Conservation (phyloP, 2,113 vertebrate species). For the Strix aluco region DNA sequence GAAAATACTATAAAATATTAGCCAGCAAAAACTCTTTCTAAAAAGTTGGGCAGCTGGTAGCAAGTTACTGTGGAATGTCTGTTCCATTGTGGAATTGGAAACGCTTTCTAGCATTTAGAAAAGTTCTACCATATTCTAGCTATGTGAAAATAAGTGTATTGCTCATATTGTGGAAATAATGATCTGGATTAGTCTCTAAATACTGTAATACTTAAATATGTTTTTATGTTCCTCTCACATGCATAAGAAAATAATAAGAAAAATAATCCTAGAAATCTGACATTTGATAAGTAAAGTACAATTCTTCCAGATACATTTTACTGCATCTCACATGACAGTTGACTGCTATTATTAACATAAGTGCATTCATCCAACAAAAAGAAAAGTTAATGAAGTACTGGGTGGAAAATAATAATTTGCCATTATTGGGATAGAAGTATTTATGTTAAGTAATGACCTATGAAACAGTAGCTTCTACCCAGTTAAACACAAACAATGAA, state of each 20-base stretch:
- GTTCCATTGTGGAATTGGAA: not conserved
- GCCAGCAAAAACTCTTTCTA: not conserved
- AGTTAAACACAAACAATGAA: not conserved
- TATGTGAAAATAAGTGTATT: not conserved
- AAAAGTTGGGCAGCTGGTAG: not conserved
- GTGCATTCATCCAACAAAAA: not conserved
- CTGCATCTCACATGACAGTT: not conserved
- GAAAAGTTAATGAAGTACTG: not conserved
- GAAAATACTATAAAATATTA: not conserved
- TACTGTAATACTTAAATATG: not conserved
- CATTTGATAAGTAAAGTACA: not conserved
- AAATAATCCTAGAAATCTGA: not conserved
- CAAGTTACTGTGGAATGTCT: not conserved
- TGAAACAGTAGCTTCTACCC: constrained; percentile 8
- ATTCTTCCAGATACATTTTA: not conserved
- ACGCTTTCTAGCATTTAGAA: not conserved
- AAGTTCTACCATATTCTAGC: not conserved
- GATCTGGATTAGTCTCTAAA: not conserved
- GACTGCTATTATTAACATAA: not conserved
- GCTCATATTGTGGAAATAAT: not conserved
- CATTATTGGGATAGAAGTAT: not conserved
- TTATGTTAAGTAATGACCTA: not conserved
- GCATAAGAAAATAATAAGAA: not conserved
- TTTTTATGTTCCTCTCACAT: not conserved
- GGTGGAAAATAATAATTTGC: not conserved